Evolutionary conservation across 2,888 invertebrate species (phyloP), one percentile per base, ranked within the genome.

Genomic region (Luperina nickerlii): DNA sequence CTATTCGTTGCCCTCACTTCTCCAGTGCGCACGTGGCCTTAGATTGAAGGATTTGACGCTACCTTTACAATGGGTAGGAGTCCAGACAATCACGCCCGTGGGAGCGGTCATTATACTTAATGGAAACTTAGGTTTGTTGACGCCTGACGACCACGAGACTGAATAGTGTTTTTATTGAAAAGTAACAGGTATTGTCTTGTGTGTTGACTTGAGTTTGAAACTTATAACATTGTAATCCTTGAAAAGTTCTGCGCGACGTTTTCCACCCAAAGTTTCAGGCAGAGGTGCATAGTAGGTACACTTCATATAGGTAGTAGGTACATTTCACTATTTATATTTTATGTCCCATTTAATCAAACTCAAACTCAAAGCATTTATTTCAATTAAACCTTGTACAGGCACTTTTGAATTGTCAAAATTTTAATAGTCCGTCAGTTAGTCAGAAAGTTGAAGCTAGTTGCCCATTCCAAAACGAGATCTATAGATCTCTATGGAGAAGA

Each of bases 1-100:
- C 63, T n/a, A 75, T 68, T 15, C 57, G 8, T 75, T 75, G 66
- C 66, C 57, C 42, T 54, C 1, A 32, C 42, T 45, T 57, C 15
- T 42, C n/a, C 57, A 57, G 27, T 65, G 67, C 2, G 6, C 3
- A 0, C 4, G 48, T 71, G 8, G n/a, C 63, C 5, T 72, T 51
- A 65, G 20, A 67, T 42, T 74, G 18, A 65, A 69, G 38, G 70
- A 60, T 82, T 60, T 73, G 20, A 45, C 60, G n/a, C 32, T 45
- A 20, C 15, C 38, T 51, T 77, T 32, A 78, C 69, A 70, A 60
- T 51, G 51, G 8, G 9, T 51, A 63, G 9, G 5, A 65, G 20
- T 48, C 15, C 63, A 73, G 69, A 63, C 69, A 45, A 69, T 65
- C 9, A 18, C 51, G 13, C 65, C 42, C 3, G 15, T 11, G 82